Evolutionary conservation across 2,113 vertebrate genomes (phyloP).

Genomic region (Sphyrna mokarran): DNA sequence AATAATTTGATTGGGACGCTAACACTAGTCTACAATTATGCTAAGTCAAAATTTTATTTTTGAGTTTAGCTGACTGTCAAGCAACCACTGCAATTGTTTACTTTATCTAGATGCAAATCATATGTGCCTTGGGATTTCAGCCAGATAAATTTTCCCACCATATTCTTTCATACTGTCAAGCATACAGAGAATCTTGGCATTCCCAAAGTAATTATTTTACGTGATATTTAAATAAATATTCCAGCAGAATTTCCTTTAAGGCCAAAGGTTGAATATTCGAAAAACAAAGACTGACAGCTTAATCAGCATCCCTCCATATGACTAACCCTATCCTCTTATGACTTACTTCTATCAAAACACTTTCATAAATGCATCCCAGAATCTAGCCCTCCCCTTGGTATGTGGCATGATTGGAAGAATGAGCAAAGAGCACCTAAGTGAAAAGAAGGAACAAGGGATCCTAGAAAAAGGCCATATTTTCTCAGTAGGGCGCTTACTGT

Average conservation of each 20-base stretch:
- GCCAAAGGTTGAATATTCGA: not conserved
- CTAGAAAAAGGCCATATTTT: not conserved
- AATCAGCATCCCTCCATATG: no score
- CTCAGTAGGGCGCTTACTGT: no score
- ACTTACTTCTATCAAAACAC: no score
- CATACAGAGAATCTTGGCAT: not conserved
- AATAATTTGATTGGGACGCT: not conserved
- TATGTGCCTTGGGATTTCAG: slow-evolving; percentile 10
- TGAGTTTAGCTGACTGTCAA: not conserved
- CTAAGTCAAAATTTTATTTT: not conserved
- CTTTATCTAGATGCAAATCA: not conserved
- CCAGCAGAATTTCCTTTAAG: not conserved
- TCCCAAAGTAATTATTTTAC: not conserved
- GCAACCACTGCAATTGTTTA: not conserved
- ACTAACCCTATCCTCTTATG: no score
- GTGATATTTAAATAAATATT: slow-evolving; percentile 8
- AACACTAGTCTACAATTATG: not conserved
- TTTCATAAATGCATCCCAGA: no score
- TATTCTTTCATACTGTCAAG: not conserved
- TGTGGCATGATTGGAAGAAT: not conserved
- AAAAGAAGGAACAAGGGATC: not conserved
- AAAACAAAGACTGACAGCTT: not conserved
- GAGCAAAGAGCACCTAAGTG: not conserved
- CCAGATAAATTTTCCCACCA: not conserved
- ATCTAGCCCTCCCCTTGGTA: not conserved